These are phyloP conservation scores for Eupithecia abbreviata DNA, from an alignment of 2,888 invertebrate species.

Conservation along the genomic window DNA sequence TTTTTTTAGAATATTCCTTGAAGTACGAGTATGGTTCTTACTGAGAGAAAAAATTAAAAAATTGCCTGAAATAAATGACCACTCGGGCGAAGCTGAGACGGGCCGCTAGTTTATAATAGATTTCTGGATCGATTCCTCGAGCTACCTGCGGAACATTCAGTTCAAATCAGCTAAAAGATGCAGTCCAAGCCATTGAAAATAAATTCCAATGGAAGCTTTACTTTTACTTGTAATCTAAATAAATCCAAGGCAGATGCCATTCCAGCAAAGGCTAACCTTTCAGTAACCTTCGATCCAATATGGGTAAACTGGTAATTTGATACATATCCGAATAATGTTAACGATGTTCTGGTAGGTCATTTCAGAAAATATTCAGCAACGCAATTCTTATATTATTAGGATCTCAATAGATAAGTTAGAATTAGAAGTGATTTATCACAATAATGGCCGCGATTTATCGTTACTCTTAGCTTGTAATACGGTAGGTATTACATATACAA, in stretches of 20 bases:
- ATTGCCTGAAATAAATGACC: too few relatives aligned
- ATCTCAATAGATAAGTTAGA: too few relatives aligned
- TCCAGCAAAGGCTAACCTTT: conserved; percentile 50
- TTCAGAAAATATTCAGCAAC: neutral
- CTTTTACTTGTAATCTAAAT: conserved; percentile 27
- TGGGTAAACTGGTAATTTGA: neutral
- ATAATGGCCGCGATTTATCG: too few relatives aligned
- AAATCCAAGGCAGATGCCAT: conserved; percentile 47
- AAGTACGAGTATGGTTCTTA: too few relatives aligned
- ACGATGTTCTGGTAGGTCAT: neutral
- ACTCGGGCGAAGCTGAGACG: too few relatives aligned
- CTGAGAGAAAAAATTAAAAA: too few relatives aligned
- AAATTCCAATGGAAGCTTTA: neutral
- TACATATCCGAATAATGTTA: neutral
- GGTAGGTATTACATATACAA: too few relatives aligned
- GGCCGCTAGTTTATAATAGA: too few relatives aligned
- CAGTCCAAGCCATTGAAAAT: neutral
- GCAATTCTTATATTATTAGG: neutral
- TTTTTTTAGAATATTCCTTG: too few relatives aligned
- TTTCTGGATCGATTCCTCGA: neutral
- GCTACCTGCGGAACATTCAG: neutral
- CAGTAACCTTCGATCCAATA: conserved; percentile 41
- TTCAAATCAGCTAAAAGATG: neutral
- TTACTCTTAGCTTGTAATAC: too few relatives aligned
- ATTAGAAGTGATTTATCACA: too few relatives aligned